A percentile compares a stretch with the other conserved stretches of the same genome.
phyloP scores from a whole-genome alignment of 2,113 vertebrate species.

The Urocynchramus pylzowi region DNA sequence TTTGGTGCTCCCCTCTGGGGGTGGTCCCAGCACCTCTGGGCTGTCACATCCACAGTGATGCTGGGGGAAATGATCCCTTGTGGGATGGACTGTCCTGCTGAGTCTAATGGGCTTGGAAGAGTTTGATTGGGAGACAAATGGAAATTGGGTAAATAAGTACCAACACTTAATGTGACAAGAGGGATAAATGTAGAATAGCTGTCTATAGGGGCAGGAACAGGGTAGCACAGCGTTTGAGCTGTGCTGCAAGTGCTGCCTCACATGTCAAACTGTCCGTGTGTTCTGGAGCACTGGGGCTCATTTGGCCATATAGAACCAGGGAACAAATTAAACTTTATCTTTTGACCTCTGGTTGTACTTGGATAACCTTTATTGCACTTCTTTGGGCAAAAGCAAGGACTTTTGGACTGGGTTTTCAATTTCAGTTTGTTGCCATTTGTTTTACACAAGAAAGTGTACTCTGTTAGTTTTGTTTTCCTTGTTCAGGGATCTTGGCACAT shows the following conservation, averaged over 20 bases:
- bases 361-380: background rate
- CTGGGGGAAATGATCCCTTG: rapidly evolving
- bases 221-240: rapidly evolving
- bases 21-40: background rate
- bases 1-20: background rate
- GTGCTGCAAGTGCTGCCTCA: background rate
- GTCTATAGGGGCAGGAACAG: background rate
- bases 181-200: no score
- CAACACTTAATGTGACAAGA: background rate
- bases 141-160: background rate
- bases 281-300: background rate
- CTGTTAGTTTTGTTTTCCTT: background rate
- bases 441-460: background rate
- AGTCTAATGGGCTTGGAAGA: background rate
- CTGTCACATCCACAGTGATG: background rate
- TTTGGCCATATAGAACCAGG: rapidly evolving
- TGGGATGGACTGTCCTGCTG: background rate
- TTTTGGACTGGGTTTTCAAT: background rate
- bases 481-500: rapidly evolving
- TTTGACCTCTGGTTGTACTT: background rate
- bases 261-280: rapidly evolving
- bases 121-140: background rate
- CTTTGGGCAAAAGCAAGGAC: background rate
- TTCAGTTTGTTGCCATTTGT: background rate
- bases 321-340: background rate